A percentile compares a stretch with the other conserved stretches of the same genome.
Evolutionary conservation across 2,797 vertebrate genomes (phyloP).

Genomic region (Allobates femoralis): DNA sequence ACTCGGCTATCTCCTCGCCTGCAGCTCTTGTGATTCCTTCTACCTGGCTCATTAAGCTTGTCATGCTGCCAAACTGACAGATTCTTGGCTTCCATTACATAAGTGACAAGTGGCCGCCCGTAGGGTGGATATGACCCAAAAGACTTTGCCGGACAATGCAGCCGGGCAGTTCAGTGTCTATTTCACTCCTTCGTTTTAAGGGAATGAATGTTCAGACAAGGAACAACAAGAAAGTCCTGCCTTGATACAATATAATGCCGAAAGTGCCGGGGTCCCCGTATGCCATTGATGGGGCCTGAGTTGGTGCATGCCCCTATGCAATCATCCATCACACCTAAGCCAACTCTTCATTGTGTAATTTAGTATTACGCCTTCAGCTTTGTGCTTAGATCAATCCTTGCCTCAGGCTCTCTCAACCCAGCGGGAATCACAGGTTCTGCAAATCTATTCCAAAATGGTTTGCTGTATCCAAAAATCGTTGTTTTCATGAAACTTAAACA

Average conservation of each 20-base stretch:
- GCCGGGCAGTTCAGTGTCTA: not conserved
- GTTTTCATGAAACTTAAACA: slow-evolving; percentile 21
- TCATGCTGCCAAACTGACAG: slow-evolving; percentile 29
- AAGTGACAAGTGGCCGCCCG: slow-evolving; percentile 29
- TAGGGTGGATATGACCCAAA: slow-evolving; percentile 11
- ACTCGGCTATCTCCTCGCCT: slow-evolving; percentile 2
- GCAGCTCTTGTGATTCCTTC: slow-evolving; percentile 26
- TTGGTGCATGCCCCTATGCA: not conserved
- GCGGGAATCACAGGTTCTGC: slow-evolving; percentile 15
- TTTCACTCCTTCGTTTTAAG: not conserved
- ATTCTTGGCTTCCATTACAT: slow-evolving; percentile 7
- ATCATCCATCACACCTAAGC: slow-evolving; percentile 24
- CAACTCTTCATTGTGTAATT: slow-evolving; percentile 14
- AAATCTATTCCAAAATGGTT: slow-evolving; percentile 46
- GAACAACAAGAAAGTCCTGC: not conserved
- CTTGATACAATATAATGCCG: not conserved
- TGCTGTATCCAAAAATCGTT: slow-evolving; percentile 35
- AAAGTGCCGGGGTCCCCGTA: not conserved
- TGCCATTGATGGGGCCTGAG: not conserved
- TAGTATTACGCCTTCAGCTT: slow-evolving; percentile 50
- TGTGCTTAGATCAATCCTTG: slow-evolving; percentile 46
- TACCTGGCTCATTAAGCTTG: slow-evolving; percentile 25
- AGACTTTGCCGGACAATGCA: not conserved
- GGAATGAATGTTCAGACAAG: not conserved
- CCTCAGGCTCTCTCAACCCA: slow-evolving; percentile 52